phyloP scores from a whole-genome alignment of 1,140 invertebrate genomes.

The Eupeodes corollae region DNA sequence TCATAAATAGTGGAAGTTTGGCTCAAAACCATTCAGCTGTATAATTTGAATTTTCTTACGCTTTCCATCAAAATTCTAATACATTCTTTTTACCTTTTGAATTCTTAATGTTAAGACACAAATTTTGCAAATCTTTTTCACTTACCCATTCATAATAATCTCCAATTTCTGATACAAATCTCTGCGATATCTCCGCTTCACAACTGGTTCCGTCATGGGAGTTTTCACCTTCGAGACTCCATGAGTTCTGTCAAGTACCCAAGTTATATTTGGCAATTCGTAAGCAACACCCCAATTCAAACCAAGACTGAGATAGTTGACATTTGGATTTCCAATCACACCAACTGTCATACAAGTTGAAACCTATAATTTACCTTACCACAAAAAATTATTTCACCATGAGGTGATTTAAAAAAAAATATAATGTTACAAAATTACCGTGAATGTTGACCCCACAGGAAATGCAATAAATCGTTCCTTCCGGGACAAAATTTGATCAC shows the following conservation, averaged over 20 bases:
- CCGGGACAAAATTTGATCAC: conserved; percentile 22
- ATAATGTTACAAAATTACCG: conserved; percentile 21
- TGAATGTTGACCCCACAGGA: conserved; percentile 35
- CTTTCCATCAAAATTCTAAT: too few species aligned
- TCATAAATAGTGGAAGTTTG: too few species aligned
- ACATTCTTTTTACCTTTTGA: background rate
- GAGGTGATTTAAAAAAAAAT: conserved; percentile 9
- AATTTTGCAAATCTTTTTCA: too few species aligned
- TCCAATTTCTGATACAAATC: conserved; percentile 59
- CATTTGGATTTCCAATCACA: conserved; percentile 31
- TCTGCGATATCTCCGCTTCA: conserved; percentile 50
- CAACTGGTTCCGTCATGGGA: background rate
- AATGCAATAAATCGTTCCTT: conserved; percentile 36
- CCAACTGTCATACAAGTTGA: conserved; percentile 32
- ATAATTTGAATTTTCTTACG: too few species aligned
- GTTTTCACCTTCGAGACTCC: conserved; percentile 10
- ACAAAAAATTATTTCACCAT: background rate
- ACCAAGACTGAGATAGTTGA: conserved; percentile 29
- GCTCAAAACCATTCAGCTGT: too few species aligned
- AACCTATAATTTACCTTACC: conserved; percentile 10
- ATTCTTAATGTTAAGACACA: too few species aligned
- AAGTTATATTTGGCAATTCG: conserved; percentile 57
- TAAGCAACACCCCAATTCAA: conserved; percentile 65
- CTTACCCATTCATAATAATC: conserved; percentile 54
- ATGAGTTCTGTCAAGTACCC: conserved; percentile 42